Evolutionary conservation across 1,140 invertebrate genomes (phyloP), one percentile per base, ranked within the genome.

Genomic region (Protaetia brevitarsis): DNA sequence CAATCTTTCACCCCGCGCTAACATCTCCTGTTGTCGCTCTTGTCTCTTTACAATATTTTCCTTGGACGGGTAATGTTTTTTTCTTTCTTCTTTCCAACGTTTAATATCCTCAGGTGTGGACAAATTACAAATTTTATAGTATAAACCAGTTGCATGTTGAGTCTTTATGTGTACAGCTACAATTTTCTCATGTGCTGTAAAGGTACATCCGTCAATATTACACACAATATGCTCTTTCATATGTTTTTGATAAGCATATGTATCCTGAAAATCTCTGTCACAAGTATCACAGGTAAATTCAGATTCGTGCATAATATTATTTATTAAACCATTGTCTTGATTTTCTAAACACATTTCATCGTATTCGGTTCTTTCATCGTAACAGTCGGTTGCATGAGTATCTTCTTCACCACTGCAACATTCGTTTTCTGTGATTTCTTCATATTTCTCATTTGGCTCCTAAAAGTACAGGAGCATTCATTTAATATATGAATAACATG

Each of bases 31-130:
- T 34, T 82, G 76, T 69, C 85, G 80, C 28, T 84, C 82, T 63
- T 85, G 81, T 73, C 87, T 85, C 67, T 84, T 82, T 66, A 86
- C 84, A n/a, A 92, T 81, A 78, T 91, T 94, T 31, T 79, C 78
- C 69, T 84, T 85, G 7, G 88, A 92, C 3, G 91, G 88, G 80
- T 86, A 90, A 72, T 79, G 86, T 79, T 83, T 89, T 77, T 88
- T 91, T 64, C 94, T 82, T 70, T 95, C 92, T 57, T 83, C 84
- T 63, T 85, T 86, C 91, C 92, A 96, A 78, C 91, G 91, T 56
- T 86, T 76, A 68, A 95, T 88, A 66, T 95, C 91, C 76, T 94
- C 90, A 1, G 88, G 84, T 7, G 87, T 88, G 64, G 88, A 85
- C 8, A 91, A 68, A 72, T 87, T 86, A 72, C 85, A 86, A 61